These are phyloP conservation scores for Dasyurus viverrinus DNA, from an alignment of 2,113 vertebrate species.

Conservation along the genomic window DNA sequence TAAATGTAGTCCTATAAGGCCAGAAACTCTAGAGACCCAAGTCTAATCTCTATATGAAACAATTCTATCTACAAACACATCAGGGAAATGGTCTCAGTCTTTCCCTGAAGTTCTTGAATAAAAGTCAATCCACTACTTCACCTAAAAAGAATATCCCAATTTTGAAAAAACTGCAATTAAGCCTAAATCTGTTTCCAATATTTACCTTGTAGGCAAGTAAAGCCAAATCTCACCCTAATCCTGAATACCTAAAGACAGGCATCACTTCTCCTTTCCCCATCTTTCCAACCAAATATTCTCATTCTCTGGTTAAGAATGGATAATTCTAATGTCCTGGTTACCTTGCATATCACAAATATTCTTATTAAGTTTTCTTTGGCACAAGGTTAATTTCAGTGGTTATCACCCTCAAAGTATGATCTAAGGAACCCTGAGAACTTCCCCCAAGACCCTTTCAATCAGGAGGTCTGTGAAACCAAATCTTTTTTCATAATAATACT, in stretches of 20 bases:
- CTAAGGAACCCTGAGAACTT: background rate
- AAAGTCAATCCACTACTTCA: background rate
- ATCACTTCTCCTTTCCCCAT: rapidly evolving
- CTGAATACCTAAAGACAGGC: background rate
- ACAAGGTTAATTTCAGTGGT: background rate
- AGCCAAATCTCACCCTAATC: background rate
- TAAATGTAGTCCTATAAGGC: background rate
- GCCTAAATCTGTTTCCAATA: background rate
- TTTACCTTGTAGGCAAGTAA: background rate
- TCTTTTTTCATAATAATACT: background rate
- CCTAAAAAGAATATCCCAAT: background rate
- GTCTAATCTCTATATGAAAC: background rate
- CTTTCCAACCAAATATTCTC: background rate
- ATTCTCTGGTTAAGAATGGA: background rate
- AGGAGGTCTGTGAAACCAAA: background rate
- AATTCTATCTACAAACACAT: background rate
- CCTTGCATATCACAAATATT: background rate
- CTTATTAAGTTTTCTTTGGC: background rate
- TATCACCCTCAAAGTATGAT: background rate
- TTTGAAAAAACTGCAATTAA: background rate
- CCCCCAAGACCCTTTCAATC: background rate
- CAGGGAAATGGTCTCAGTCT: background rate
- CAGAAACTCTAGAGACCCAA: background rate
- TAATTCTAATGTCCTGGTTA: background rate
- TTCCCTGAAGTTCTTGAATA: background rate